Conservation (phyloP, 2,888 invertebrate genomes). For the Lochmaea capreae region DNA sequence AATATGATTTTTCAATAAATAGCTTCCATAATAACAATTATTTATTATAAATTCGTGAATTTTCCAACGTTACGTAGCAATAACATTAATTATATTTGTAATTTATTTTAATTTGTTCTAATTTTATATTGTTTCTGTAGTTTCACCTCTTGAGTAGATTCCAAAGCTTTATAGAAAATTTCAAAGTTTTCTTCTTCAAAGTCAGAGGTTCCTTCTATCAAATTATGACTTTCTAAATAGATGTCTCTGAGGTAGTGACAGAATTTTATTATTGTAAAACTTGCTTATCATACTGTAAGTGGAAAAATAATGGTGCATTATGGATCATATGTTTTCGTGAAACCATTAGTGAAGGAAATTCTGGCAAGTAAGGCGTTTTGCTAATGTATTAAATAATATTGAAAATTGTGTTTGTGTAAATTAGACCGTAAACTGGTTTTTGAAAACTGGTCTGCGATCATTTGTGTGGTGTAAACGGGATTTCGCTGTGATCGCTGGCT, state of each 20-base stretch:
- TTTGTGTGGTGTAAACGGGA: slow-evolving; percentile 61
- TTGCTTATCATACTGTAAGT: slow-evolving; percentile 54
- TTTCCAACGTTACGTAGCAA: background rate
- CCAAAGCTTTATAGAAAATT: background rate
- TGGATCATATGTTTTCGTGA: slow-evolving; percentile 57
- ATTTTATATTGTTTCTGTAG: background rate
- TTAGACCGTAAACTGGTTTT: slow-evolving; percentile 50
- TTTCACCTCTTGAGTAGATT: background rate
- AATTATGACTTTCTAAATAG: slow-evolving; percentile 20
- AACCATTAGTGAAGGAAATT: slow-evolving; percentile 48
- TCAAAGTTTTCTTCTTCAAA: background rate
- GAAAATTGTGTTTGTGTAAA: background rate
- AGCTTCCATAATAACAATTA: too few relatives aligned
- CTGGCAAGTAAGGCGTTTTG: slow-evolving; percentile 50
- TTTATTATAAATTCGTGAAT: too few relatives aligned
- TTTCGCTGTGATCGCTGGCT: slow-evolving; percentile 47
- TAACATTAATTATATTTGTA: background rate
- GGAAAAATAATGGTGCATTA: slow-evolving; percentile 56
- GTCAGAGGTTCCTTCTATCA: background rate
- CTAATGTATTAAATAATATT: slow-evolving; percentile 7
- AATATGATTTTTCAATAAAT: too few relatives aligned
- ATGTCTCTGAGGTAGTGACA: slow-evolving; percentile 36
- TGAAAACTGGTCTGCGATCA: slow-evolving; percentile 51
- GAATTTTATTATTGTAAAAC: slow-evolving; percentile 52
- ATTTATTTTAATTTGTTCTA: background rate